Percentiles rank a stretch among this genome's conserved stretches.
Evolutionary conservation across 2,888 invertebrate species (phyloP).

Genomic region (Lycaena phlaeas): DNA sequence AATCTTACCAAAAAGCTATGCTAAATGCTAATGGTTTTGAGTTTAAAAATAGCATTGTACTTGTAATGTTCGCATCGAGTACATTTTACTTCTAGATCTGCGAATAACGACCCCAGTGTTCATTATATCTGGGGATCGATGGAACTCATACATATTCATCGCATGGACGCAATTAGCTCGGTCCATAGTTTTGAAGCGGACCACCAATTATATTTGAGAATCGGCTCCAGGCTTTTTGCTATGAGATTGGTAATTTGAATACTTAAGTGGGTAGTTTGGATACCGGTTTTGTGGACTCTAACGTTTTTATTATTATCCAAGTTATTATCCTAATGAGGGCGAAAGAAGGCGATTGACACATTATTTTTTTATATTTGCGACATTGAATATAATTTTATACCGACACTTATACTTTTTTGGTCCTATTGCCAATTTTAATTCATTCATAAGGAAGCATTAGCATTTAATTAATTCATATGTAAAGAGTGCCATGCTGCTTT

Average conservation of each 20-base stretch:
- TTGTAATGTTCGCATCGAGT: neutral
- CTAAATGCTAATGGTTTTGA: too few species aligned
- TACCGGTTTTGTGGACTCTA: slow-evolving; percentile 7
- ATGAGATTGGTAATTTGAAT: slow-evolving; percentile 34
- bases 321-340: neutral
- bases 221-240: slow-evolving; percentile 42
- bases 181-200: slow-evolving; percentile 36
- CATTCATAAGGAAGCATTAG: too few species aligned
- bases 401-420: too few species aligned
- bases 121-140: slow-evolving; percentile 31
- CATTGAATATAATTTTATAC: too few species aligned
- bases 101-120: slow-evolving; percentile 16
- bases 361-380: too few species aligned
- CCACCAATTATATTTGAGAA: slow-evolving; percentile 55
- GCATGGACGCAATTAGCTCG: slow-evolving; percentile 51
- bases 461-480: too few species aligned
- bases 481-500: too few species aligned
- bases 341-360: too few species aligned
- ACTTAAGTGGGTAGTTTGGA: slow-evolving; percentile 23
- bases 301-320: neutral
- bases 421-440: too few species aligned
- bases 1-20: too few species aligned
- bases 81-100: slow-evolving; percentile 11
- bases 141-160: slow-evolving; percentile 52
- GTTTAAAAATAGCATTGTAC: too few species aligned